Percentiles rank a stretch among this genome's conserved stretches.
Evolutionary conservation across 2,888 invertebrate species (phyloP).

Genomic region (Caenorhabditis sp.): DNA sequence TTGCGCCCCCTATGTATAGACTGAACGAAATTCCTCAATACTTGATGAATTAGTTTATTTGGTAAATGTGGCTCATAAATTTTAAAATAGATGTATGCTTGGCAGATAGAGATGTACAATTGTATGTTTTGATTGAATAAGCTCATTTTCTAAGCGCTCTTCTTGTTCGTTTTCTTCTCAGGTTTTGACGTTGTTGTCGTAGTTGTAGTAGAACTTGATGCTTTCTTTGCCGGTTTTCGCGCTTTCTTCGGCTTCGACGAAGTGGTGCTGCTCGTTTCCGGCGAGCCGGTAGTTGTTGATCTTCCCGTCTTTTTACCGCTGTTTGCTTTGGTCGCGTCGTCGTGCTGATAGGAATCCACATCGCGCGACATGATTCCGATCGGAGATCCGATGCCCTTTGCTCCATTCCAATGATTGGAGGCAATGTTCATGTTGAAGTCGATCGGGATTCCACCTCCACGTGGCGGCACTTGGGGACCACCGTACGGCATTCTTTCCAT

Average conservation of each 20-base stretch:
- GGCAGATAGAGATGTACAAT: constrained; percentile 34
- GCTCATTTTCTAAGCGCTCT: not conserved
- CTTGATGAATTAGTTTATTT: constrained; percentile 42
- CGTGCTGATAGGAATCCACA: constrained; percentile 56
- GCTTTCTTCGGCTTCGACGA: constrained; percentile 34
- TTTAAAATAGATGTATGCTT: constrained; percentile 3
- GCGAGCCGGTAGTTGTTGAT: constrained; percentile 20
- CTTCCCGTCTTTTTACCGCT: constrained; percentile 13
- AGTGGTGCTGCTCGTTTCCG: constrained; percentile 25
- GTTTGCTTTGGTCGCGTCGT: constrained; percentile 46
- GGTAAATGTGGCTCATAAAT: constrained; percentile 16
- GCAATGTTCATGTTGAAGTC: constrained; percentile 55
- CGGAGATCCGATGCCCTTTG: constrained; percentile 19
- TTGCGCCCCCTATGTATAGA: too few species aligned
- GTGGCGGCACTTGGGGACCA: constrained; percentile 40
- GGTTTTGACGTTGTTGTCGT: constrained; percentile 29
- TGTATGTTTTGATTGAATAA: not conserved
- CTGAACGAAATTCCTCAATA: constrained; percentile 11
- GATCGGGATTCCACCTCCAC: constrained; percentile 36
- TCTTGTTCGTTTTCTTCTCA: constrained; percentile 11
- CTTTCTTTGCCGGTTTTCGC: constrained; percentile 35
- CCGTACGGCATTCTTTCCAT: constrained; percentile 26
- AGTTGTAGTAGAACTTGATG: constrained; percentile 15
- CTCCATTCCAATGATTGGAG: constrained; percentile 47
- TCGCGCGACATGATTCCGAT: constrained; percentile 51